These are phyloP conservation scores for Pycnomerus fuliginosus DNA, from an alignment of 2,888 invertebrate species.

Conservation along the genomic window DNA sequence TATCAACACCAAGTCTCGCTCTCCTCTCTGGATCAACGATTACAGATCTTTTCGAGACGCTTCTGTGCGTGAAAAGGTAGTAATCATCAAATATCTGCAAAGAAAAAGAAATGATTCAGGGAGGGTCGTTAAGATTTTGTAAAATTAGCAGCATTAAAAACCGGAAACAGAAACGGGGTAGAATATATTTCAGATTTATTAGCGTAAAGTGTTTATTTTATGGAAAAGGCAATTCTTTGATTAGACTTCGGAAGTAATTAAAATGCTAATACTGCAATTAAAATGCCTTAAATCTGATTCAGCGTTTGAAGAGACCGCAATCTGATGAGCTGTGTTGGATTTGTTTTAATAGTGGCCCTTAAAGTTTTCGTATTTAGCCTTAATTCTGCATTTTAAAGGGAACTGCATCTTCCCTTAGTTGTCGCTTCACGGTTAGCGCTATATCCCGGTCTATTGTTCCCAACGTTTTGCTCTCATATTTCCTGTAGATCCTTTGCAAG, in stretches of 20 bases:
- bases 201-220: background rate
- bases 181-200: constrained; percentile 1
- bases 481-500: constrained; percentile 16
- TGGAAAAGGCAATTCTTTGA: constrained; percentile 1
- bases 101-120: constrained; percentile 1
- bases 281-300: constrained; percentile 20
- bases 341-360: constrained; percentile 5
- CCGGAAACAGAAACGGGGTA: background rate
- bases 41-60: constrained; percentile 75
- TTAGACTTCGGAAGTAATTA: constrained; percentile 22
- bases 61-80: constrained; percentile 82
- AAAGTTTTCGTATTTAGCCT: constrained; percentile 2
- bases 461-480: constrained; percentile 21
- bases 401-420: constrained; percentile 14
- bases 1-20: constrained; percentile 68
- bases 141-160: too few relatives aligned
- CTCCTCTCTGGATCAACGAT: constrained; percentile 71
- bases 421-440: constrained; percentile 16
- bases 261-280: constrained; percentile 24
- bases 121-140: background rate
- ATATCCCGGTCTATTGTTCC: constrained; percentile 22
- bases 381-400: constrained; percentile 15
- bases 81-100: constrained; percentile 84
- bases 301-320: constrained; percentile 10
- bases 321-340: constrained; percentile 3